Evolutionary conservation across 2,113 vertebrate genomes (phyloP).

Genomic region (Gadus chalcogrammus): DNA sequence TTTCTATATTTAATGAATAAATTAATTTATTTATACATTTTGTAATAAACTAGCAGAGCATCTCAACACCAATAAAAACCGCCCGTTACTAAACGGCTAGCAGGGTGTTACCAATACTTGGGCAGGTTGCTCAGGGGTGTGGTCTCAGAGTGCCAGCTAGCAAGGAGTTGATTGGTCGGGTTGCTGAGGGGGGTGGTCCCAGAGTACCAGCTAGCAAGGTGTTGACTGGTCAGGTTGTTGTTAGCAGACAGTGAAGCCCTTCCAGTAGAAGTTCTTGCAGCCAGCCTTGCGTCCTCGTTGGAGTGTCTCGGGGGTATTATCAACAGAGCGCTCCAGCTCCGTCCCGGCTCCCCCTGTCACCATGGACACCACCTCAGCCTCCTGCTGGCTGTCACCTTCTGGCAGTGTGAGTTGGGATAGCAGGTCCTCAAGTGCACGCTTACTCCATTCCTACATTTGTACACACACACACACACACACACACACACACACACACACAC

Average conservation of each 20-base stretch:
- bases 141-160: constrained; percentile 7
- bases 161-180: constrained; percentile 44
- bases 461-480: background rate
- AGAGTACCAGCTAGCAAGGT: constrained; percentile 18
- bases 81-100: background rate
- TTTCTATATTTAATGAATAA: background rate
- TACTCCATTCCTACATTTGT: constrained; percentile 66
- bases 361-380: constrained; percentile 73
- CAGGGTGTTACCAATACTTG: constrained; percentile 39
- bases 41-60: too few species aligned
- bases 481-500: too few species aligned
- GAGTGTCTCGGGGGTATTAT: constrained; percentile 49
- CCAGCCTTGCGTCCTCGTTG: constrained; percentile 72
- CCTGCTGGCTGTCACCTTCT: constrained; percentile 47
- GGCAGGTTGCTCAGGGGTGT: constrained; percentile 9
- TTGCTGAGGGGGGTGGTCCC: background rate
- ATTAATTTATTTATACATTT: background rate
- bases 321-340: constrained; percentile 65
- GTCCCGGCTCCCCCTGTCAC: constrained; percentile 55
- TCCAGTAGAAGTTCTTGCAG: constrained; percentile 83
- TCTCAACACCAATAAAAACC: constrained; percentile 21
- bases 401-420: constrained; percentile 67
- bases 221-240: constrained; percentile 40
- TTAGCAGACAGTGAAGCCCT: constrained; percentile 75
- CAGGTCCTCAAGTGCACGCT: constrained; percentile 66